Conservation (phyloP, 1,140 invertebrate genomes). For the Holcopasites calliopsidis region DNA sequence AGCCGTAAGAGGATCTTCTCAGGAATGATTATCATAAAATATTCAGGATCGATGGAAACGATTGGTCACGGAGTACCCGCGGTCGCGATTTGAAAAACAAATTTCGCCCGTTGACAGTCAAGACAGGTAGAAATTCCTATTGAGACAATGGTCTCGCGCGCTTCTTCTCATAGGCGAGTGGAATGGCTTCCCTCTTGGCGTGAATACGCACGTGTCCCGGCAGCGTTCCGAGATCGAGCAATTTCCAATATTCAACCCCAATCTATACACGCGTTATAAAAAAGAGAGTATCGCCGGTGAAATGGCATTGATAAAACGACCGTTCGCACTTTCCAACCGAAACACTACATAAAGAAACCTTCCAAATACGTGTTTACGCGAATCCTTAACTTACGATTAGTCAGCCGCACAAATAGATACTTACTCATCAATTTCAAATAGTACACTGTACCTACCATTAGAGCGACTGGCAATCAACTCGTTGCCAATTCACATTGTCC, state of each 20-base stretch:
- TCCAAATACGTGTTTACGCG: too few relatives aligned
- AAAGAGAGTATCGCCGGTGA: too few relatives aligned
- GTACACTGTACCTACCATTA: too few relatives aligned
- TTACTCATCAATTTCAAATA: too few relatives aligned
- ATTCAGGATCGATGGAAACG: constrained; percentile 8
- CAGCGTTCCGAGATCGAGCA: constrained; percentile 18
- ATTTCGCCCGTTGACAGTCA: constrained; percentile 26
- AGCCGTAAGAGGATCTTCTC: rapidly evolving
- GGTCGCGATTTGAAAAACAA: constrained; percentile 30
- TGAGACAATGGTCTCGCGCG: constrained; percentile 11
- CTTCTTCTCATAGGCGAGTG: constrained; percentile 5
- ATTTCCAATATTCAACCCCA: constrained; percentile 2
- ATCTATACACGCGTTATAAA: too few relatives aligned
- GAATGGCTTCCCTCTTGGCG: constrained; percentile 32
- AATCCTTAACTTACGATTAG: too few relatives aligned
- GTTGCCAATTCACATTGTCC: too few relatives aligned
- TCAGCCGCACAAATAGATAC: too few relatives aligned
- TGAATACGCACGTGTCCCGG: constrained; percentile 24
- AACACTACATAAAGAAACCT: too few relatives aligned
- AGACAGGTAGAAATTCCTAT: constrained; percentile 16
- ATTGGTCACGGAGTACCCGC: background rate
- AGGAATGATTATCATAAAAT: background rate
- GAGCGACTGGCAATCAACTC: too few relatives aligned
- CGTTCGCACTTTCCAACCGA: too few relatives aligned
- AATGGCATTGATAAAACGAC: too few relatives aligned